Evolutionary conservation across 1,140 invertebrate species (phyloP).

Genomic region (Eurosta solidaginis): DNA sequence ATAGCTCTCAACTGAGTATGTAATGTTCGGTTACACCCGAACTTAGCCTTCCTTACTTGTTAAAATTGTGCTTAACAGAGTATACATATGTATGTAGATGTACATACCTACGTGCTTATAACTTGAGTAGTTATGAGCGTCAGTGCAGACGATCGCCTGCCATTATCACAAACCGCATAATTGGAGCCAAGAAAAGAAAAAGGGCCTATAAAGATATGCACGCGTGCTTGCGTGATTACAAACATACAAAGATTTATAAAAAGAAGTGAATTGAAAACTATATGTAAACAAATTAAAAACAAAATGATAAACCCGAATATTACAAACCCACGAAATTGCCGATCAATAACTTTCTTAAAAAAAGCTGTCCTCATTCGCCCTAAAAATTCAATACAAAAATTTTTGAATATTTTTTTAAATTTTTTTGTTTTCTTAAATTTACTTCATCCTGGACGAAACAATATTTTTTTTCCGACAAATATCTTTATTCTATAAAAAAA

Average conservation of each 20-base stretch:
- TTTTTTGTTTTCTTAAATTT: not conserved
- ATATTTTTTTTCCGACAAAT: not conserved
- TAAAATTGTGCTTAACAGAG: not conserved
- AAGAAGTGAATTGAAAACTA: not conserved
- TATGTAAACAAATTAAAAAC: not conserved
- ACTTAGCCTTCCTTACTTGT: too few species aligned
- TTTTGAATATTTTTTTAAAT: too few species aligned
- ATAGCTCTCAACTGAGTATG: too few species aligned
- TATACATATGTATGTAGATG: not conserved
- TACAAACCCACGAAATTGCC: too few species aligned
- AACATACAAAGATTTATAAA: constrained; percentile 21
- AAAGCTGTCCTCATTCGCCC: too few species aligned
- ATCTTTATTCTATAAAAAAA: too few species aligned
- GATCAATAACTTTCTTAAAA: too few species aligned
- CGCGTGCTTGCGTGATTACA: not conserved
- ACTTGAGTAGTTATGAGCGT: not conserved
- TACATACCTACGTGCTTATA: not conserved
- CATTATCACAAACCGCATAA: constrained; percentile 59
- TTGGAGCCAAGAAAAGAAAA: constrained; percentile 55
- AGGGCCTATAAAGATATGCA: not conserved
- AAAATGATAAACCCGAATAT: too few species aligned
- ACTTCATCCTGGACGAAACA: not conserved
- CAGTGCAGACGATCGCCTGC: constrained; percentile 47
- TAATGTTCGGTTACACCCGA: too few species aligned
- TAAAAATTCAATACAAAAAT: too few species aligned